Evolutionary conservation across 2,797 vertebrate genomes (phyloP), one percentile per base, ranked within the genome.

Genomic region (Polyboroides typus): DNA sequence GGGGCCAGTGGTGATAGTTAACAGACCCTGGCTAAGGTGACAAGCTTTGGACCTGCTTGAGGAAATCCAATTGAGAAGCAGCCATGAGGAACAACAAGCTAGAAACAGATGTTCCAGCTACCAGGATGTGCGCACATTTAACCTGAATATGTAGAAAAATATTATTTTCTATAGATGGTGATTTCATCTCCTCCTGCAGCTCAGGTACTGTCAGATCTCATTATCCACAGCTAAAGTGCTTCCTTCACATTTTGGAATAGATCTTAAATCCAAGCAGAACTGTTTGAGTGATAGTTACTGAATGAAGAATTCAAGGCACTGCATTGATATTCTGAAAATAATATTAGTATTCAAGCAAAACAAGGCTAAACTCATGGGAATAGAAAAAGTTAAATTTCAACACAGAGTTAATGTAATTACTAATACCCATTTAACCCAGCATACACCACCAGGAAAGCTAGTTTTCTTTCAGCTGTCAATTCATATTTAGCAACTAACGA

Each of bases 21-120:
- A 99, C 99, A 99, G 99, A 99, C 98, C 99, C 99, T 99, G 98
- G 99, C 99, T 98, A 98, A 99, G 98, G 99, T 99, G 99, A 99
- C 99, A 99, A 99, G 99, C 99, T 98, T 98, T 99, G 99, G 99
- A 99, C 99, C 99, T 99, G 99, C 99, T 98, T 98, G 99, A 99
- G 98, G 98, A 99, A 99, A 99, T 99, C 99, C 99, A 99, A 99
- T 99, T 99, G 99, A 99, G 99, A 99, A 98, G 99, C 99, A 99
- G 98, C 99, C 99, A 99, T 99, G 99, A 99, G 99, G 99, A 99
- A 99, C 99, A 99, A 98, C 98, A 99, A 99, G 99, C 98, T 97
- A 98, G 98, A 99, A 99, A 99, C 99, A 99, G 99, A 99, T 99
- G 99, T 99, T 99, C 98, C 98, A 98, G 97, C 99, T 97, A 98